phyloP scores from a whole-genome alignment of 2,888 invertebrate genomes.

The Carcina quercana region DNA sequence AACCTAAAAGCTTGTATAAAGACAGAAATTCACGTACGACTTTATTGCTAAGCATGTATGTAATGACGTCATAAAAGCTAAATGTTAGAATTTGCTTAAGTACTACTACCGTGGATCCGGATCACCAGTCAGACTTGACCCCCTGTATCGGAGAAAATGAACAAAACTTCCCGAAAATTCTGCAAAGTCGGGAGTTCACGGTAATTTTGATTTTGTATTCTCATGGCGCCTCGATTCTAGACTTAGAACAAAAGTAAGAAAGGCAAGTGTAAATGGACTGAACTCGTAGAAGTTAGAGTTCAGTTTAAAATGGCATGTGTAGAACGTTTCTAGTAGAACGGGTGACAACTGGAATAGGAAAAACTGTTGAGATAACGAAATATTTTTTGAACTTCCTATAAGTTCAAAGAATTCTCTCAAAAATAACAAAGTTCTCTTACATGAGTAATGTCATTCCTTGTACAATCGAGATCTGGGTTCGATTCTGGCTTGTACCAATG shows the following conservation, averaged over 20 bases:
- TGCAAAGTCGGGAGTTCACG: conserved; percentile 32
- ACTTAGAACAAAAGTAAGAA: conserved; percentile 50
- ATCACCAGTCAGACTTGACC: conserved; percentile 32
- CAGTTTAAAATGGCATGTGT: no score
- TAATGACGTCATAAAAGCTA: conserved; percentile 62
- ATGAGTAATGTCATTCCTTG: no score
- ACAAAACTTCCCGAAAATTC: conserved; percentile 19
- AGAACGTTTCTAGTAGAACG: no score
- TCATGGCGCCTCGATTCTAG: conserved; percentile 44
- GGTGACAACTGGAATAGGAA: conserved; percentile 41
- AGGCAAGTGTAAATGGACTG: conserved; percentile 25
- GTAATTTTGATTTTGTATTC: conserved; percentile 45
- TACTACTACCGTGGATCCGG: conserved; percentile 33
- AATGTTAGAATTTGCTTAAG: conserved; percentile 59
- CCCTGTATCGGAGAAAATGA: conserved; percentile 17
- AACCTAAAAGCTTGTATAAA: no score
- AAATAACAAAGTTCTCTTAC: no score
- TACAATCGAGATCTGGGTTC: no score
- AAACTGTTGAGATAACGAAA: conserved; percentile 32
- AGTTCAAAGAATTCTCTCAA: no score
- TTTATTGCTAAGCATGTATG: conserved; percentile 54
- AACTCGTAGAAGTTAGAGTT: conserved; percentile 27
- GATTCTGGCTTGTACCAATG: no score
- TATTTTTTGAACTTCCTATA: no score
- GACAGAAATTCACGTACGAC: conserved; percentile 40